Base-by-base conservation (phyloP, 2,113 vertebrate genomes). In the Danionella cerebrum region DNA sequence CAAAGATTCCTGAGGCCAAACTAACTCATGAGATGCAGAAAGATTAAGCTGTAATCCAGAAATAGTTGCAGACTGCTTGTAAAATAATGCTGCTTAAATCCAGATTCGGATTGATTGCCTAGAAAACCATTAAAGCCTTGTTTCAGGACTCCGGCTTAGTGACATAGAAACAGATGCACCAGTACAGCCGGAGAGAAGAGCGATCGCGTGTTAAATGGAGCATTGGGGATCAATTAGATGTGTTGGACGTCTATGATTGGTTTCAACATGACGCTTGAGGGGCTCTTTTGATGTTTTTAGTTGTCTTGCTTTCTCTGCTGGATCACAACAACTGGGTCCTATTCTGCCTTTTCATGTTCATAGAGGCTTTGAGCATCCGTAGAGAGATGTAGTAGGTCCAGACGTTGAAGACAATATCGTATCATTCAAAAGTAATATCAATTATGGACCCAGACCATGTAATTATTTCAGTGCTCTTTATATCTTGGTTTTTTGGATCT, bases 51-150 rank as follows among this genome's bases (percentile, higher is more conserved):
- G 16, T 31, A 60, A 19, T 24, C 39, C 57, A 60, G 39, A 18
- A 31, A 59, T 59, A 59, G 36, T 36, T 41, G 54, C 35, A 0
- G 13, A 14, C n/a, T n/a, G n/a, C n/a, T 36, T 38, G 25, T 58
- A 25, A 42, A 60, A 60, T 60, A 31, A 60, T 44, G n/a, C 39
- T 13, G 57, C 39, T 60, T 60, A 44, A 60, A 31, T n/a, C 57
- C 19, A 39, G 39, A 60, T 60, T 25, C 42, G 29, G 45, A 29
- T 11, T 19, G 39, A 27, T 44, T 60, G 31, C 57, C 22, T 44
- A 31, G 57, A 63, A 63, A 31, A 18, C 41, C 58, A 45, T 33
- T 29, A 45, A 45, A 62, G 1, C 39, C 39, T 2, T 27, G 57
- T 60, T 31, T 13, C 38, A 8, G 54, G 35, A 58, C n/a, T 41